These are phyloP conservation scores for Xanthia togata DNA, from an alignment of 2,888 invertebrate genomes.

Conservation along the genomic window DNA sequence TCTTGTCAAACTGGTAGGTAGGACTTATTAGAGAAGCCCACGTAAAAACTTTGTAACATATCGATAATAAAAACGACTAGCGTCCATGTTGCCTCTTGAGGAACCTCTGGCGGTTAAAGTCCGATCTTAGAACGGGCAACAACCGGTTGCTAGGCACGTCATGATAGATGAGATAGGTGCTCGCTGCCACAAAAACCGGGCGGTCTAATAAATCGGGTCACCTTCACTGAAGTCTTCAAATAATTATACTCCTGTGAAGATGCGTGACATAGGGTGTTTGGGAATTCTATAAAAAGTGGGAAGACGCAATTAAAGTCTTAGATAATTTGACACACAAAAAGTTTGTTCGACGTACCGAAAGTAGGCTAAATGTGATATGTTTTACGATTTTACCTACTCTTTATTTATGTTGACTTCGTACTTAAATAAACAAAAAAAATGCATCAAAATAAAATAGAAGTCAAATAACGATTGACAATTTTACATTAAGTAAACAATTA, in stretches of 20 bases:
- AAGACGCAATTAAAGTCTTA: slow-evolving; percentile 15
- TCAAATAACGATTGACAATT: not conserved
- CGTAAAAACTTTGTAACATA: slow-evolving; percentile 19
- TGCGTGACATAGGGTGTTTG: slow-evolving; percentile 7
- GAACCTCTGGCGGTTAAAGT: slow-evolving; percentile 56
- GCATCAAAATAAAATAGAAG: not conserved
- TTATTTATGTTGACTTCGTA: slow-evolving; percentile 8
- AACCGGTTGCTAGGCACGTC: slow-evolving; percentile 56
- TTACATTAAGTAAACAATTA: not conserved
- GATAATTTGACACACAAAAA: slow-evolving; percentile 25
- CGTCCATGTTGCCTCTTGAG: slow-evolving; percentile 25
- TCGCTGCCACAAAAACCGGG: slow-evolving; percentile 14
- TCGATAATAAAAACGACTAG: slow-evolving; percentile 4
- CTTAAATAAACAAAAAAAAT: not conserved
- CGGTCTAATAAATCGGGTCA: slow-evolving; percentile 26
- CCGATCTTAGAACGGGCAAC: slow-evolving; percentile 28
- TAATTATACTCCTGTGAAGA: slow-evolving; percentile 10
- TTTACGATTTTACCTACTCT: slow-evolving; percentile 13
- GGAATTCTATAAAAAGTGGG: slow-evolving; percentile 3
- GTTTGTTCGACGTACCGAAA: slow-evolving; percentile 4
- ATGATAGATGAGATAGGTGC: slow-evolving; percentile 8
- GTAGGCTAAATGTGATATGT: slow-evolving; percentile 18
- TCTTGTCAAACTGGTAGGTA: slow-evolving; percentile 21
- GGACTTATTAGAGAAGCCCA: not conserved
- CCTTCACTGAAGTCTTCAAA: slow-evolving; percentile 19